A percentile compares a stretch with the other conserved stretches of the same genome.
phyloP scores from a whole-genome alignment of 2,797 vertebrate species.

The Xiphophorus birchmanni region DNA sequence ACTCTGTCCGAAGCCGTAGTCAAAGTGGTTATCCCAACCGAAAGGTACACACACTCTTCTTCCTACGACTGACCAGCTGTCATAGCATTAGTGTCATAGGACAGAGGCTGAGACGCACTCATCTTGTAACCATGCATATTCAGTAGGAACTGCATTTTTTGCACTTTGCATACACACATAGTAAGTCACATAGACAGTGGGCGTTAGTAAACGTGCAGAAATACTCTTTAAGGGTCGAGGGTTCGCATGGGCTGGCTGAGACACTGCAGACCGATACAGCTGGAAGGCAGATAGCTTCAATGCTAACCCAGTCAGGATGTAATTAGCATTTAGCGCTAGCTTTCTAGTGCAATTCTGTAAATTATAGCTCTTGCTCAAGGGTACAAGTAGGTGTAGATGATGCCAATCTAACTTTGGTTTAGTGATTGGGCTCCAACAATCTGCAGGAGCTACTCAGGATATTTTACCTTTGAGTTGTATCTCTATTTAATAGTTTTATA shows the following conservation, averaged over 20 bases:
- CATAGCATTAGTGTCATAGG: constrained; percentile 63
- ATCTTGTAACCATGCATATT: constrained; percentile 38
- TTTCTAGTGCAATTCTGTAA: constrained; percentile 18
- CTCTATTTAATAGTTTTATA: neutral
- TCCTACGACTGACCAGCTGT: constrained; percentile 73
- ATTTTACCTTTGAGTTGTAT: neutral
- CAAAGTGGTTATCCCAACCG: constrained; percentile 89
- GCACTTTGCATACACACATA: constrained; percentile 9
- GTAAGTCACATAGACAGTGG: neutral
- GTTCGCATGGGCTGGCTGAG: constrained; percentile 55
- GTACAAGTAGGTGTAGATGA: neutral
- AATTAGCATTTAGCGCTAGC: constrained; percentile 31
- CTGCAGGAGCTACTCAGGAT: neutral
- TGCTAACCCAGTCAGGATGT: constrained; percentile 30
- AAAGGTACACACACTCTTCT: constrained; percentile 86
- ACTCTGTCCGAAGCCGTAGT: constrained; percentile 89
- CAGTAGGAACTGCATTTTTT: constrained; percentile 38
- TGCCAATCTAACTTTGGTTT: neutral
- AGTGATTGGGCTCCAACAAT: constrained; percentile 9
- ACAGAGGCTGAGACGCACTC: constrained; percentile 50
- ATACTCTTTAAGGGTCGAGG: neutral
- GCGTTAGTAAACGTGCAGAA: constrained; percentile 16
- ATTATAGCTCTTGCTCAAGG: constrained; percentile 20
- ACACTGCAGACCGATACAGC: constrained; percentile 73
- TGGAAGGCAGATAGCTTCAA: constrained; percentile 56